Percentiles rank a stretch among this genome's conserved stretches.
phyloP scores from a whole-genome alignment of 2,797 vertebrate species.

The Pogoniulus pusillus region DNA sequence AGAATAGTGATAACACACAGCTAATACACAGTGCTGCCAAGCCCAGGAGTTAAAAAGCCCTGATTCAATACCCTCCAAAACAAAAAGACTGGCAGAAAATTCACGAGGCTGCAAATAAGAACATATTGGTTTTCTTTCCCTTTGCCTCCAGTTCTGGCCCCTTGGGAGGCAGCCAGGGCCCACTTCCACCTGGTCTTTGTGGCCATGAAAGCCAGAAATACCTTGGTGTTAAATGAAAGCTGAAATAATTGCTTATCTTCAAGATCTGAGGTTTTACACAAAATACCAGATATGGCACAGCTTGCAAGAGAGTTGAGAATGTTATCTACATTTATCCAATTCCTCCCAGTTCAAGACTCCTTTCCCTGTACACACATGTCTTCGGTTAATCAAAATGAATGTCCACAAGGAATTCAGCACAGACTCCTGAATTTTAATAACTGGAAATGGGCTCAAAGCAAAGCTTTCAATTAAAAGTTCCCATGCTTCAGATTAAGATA shows the following conservation, averaged over 20 bases:
- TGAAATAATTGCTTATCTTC: conserved; percentile 20
- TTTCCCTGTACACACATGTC: conserved; percentile 23
- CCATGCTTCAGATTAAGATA: conserved; percentile 55
- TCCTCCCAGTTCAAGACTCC: conserved; percentile 34
- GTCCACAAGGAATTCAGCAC: conserved; percentile 65
- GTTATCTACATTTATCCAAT: conserved; percentile 54
- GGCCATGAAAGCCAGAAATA: conserved; percentile 29
- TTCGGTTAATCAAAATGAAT: conserved; percentile 67
- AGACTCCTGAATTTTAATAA: conserved; percentile 66
- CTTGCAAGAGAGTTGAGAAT: conserved; percentile 26
- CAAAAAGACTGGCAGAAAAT: neutral
- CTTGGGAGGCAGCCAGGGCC: conserved; percentile 40
- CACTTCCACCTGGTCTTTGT: neutral
- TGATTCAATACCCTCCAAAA: neutral
- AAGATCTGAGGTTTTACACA: conserved; percentile 40
- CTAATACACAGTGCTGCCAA: neutral
- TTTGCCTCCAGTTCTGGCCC: neutral
- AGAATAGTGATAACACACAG: neutral
- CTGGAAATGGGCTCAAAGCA: conserved; percentile 57
- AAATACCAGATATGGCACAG: conserved; percentile 1
- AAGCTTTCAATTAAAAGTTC: conserved; percentile 64
- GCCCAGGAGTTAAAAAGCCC: neutral
- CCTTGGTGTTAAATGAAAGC: conserved; percentile 34
- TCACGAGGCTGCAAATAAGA: neutral
- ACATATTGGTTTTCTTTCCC: neutral